Conservation (phyloP, 2,113 vertebrate species). For the Reinhardtius hippoglossoides region DNA sequence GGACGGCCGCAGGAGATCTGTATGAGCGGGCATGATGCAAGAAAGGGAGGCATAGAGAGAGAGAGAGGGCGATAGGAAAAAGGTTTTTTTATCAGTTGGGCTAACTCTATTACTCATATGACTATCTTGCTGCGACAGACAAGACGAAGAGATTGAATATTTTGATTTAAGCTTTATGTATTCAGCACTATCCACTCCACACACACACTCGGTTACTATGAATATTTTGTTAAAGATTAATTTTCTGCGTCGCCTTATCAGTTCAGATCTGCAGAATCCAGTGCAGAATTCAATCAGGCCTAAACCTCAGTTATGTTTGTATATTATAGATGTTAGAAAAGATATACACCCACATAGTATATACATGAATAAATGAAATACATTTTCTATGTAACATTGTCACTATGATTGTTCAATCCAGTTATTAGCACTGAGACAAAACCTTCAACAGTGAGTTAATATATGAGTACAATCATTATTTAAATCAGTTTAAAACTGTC, state of each 20-base stretch:
- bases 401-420: background rate
- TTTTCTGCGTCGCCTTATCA: background rate
- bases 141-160: slow-evolving; percentile 18
- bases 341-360: background rate
- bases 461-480: background rate
- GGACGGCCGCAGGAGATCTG: slow-evolving; percentile 67
- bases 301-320: background rate
- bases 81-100: slow-evolving; percentile 58
- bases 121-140: slow-evolving; percentile 35
- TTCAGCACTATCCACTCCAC: slow-evolving; percentile 6
- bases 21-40: slow-evolving; percentile 62
- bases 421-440: background rate
- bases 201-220: background rate
- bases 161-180: slow-evolving; percentile 19
- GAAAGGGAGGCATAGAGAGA: slow-evolving; percentile 16
- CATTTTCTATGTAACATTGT: background rate
- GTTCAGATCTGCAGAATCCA: background rate
- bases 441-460: too few species aligned
- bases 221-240: slow-evolving; percentile 4
- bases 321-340: background rate
- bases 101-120: slow-evolving; percentile 58
- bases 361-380: background rate
- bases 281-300: background rate
- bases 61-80: slow-evolving; percentile 32
- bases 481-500: background rate